Evolutionary conservation across 2,113 vertebrate genomes (phyloP), one percentile per base, ranked within the genome.

Genomic region (Progne subis): DNA sequence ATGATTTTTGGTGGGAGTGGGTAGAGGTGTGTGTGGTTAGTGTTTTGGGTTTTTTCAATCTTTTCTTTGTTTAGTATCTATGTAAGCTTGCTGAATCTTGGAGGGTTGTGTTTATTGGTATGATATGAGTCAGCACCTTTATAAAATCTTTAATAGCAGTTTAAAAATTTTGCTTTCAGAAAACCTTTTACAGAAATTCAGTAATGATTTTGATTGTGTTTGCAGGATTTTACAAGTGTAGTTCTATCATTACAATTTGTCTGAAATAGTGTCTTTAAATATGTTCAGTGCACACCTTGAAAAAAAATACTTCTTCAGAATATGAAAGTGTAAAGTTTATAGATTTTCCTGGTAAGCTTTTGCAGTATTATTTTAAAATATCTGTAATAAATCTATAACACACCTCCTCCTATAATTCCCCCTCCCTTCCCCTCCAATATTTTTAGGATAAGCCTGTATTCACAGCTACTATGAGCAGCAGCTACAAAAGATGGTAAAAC

Each of bases 401-500:
- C n/a, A n/a, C n/a, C n/a, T n/a, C n/a, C n/a, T n/a, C n/a, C n/a
- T n/a, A n/a, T n/a, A n/a, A n/a, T 57, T 32, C 4, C 16, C 7
- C n/a, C 8, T 18, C 9, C 8, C 4, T 25, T 5, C 12, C 60
- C 13, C 21, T 25, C 25, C 15, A 26, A 0, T 21, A 29, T 49
- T 49, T 82, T 92, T 79, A 65, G 20, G 46, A 16, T 64, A 55
- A 47, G 3, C 2, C 3, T 53, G 2, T 53, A 29, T 69, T 61
- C 59, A 18, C 8, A 61, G 8, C 12, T 74, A 5, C 14, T 53
- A 43, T 29, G 25, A 88, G 9, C 5, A 52, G 37, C 39, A 87
- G 20, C 14, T 82, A 46, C n/a, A 69, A 53, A 91, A 82, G n/a
- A 26, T 56, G 15, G 64, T 49, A 72, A 68, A 95, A 63, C 16